Conservation (phyloP, 1,140 invertebrate genomes). For the Heterodera carotae region DNA sequence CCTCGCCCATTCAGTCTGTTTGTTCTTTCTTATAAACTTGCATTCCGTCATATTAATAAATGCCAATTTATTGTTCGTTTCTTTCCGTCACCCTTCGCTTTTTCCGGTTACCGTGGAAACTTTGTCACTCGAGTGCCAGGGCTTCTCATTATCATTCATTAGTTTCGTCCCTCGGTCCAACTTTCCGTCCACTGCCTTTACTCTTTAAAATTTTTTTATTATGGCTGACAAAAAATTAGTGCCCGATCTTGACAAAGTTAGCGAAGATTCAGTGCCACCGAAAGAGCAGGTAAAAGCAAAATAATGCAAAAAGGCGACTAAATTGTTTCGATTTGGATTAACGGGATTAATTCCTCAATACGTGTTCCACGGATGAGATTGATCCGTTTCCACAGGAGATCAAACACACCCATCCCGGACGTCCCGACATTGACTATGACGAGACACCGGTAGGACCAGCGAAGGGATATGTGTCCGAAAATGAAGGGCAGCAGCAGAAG, state of each 20-base stretch:
- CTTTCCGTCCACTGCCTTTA: neutral
- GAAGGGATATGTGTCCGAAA: slow-evolving; percentile 17
- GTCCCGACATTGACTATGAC: slow-evolving; percentile 35
- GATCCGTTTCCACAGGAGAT: slow-evolving; percentile 22
- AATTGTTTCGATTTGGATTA: neutral
- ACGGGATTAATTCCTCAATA: too few relatives aligned
- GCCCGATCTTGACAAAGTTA: slow-evolving; percentile 31
- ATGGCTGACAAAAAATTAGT: slow-evolving; percentile 36
- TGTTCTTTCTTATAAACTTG: neutral
- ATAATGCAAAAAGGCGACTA: neutral
- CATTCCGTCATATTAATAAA: neutral
- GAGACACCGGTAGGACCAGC: slow-evolving; percentile 38
- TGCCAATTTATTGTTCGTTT: neutral
- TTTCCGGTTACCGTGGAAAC: neutral
- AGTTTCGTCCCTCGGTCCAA: neutral
- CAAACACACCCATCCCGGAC: slow-evolving; percentile 32
- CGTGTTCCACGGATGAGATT: too few relatives aligned
- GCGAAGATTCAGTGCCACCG: slow-evolving; percentile 27
- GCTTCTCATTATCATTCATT: neutral
- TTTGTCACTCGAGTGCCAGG: neutral
- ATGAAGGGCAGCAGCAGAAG: slow-evolving; percentile 27
- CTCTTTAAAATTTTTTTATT: neutral
- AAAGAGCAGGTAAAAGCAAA: slow-evolving; percentile 11
- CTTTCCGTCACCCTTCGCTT: too few relatives aligned
- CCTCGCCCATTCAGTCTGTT: slow-evolving; percentile 1